Base-by-base conservation (phyloP, 1,140 invertebrate species). In the Amphibalanus amphitrite region DNA sequence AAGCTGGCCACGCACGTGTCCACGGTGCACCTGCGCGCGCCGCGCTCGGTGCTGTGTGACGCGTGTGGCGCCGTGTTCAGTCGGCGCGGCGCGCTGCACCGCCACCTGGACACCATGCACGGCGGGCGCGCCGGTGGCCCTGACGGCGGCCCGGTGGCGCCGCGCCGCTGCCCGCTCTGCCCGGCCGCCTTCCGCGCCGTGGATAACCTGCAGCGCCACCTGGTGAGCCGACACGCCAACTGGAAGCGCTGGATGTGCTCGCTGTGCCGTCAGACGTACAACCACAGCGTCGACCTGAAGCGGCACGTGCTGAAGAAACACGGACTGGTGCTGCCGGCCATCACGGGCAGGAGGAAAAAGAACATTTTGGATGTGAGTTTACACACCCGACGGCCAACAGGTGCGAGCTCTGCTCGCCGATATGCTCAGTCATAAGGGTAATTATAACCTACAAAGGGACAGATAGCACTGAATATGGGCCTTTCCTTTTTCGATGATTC, bases 81-180 rank as follows among this genome's bases (percentile, higher is more conserved):
- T 20, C 47, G 47, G 47, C 47, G 47, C 6, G 47, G 47, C 47
- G 47, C 47, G 1, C 47, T 59, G 47, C 47, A 59, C 10, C 10
- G 47, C 10, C 47, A 59, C 47, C 47, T 59, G 47, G 47, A 8
- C 13, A 59, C 47, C 13, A 17, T 59, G 10, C 47, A 59, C 47
- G 20, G 20, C 47, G 20, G 20, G 1, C 1, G 47, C 47, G 10
- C 38, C 17, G 38, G 38, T 38, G n/a, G n/a, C n/a, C n/a, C n/a
- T n/a, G n/a, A 38, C 4, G 33, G 33, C 33, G 33, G 33, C 33
- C 33, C 33, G 33, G 6, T 20, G 47, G 47, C 47, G 69, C 75
- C 75, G 1, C 77, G 76, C 74, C 72, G 69, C 29, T 79, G 78
- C 71, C 72, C 72, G 65, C 69, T 75, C 13, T 79, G 78, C 73